A percentile compares a stretch with the other conserved stretches of the same genome.
phyloP scores from a whole-genome alignment of 2,888 invertebrate species.

The Apodemia duryi region DNA sequence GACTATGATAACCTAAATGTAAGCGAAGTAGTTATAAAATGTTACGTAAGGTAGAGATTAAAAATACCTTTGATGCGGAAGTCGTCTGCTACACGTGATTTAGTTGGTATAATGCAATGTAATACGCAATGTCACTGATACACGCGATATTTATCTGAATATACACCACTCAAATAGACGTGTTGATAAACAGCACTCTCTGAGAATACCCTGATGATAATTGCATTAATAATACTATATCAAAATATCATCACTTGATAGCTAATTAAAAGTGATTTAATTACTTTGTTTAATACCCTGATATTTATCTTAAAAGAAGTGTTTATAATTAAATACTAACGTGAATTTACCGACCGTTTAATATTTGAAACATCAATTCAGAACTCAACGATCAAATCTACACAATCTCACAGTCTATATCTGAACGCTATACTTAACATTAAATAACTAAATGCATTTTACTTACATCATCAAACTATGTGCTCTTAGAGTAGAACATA shows the following conservation, averaged over 20 bases:
- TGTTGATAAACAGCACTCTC: conserved; percentile 4
- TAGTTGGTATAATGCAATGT: conserved; percentile 48
- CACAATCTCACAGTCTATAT: no score
- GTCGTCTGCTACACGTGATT: conserved; percentile 45
- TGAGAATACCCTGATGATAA: conserved; percentile 5
- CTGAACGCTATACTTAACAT: no score
- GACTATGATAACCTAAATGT: background rate
- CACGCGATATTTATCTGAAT: conserved; percentile 36
- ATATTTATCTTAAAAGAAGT: background rate
- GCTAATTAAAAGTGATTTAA: background rate
- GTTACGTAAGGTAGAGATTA: background rate
- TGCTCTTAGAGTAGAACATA: no score
- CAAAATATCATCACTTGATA: background rate
- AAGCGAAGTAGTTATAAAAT: background rate
- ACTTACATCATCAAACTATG: no score
- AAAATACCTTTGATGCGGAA: conserved; percentile 12
- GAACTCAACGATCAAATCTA: no score
- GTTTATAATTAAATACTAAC: no score
- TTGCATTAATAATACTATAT: background rate
- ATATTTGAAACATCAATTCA: no score
- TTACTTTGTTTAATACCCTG: background rate
- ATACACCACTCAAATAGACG: conserved; percentile 8
- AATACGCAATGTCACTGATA: conserved; percentile 48
- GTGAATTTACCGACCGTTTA: no score
- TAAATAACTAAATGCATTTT: no score